Percentiles rank a stretch among this genome's conserved stretches.
Evolutionary conservation across 1,140 invertebrate genomes (phyloP).

Genomic region (Aricia agestis): DNA sequence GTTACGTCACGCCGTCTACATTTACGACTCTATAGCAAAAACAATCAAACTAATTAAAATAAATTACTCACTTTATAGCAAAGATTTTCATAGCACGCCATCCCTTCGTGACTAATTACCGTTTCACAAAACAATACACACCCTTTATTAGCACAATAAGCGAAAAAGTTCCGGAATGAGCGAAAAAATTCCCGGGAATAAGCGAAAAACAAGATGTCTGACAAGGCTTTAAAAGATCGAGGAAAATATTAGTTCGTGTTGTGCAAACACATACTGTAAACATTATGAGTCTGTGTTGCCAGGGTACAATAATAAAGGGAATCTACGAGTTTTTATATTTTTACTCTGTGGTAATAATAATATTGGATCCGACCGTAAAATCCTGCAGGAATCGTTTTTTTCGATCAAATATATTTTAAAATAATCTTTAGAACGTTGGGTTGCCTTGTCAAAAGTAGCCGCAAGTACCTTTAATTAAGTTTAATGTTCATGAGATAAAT

Average conservation of each 20-base stretch:
- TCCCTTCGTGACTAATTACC: neutral
- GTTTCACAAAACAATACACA: neutral
- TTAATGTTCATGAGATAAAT: too few relatives aligned
- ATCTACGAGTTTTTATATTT: too few relatives aligned
- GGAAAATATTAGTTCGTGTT: constrained; percentile 6
- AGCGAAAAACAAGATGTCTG: neutral
- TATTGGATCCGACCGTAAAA: too few relatives aligned
- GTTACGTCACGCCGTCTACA: constrained; percentile 1
- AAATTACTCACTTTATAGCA: neutral
- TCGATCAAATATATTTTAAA: too few relatives aligned
- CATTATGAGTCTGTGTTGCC: neutral
- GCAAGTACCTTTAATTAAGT: too few relatives aligned
- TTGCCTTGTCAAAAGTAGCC: too few relatives aligned
- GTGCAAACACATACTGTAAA: neutral
- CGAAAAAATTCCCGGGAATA: neutral
- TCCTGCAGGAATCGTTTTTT: too few relatives aligned
- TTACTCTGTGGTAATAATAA: too few relatives aligned
- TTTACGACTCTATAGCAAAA: neutral
- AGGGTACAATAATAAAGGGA: neutral
- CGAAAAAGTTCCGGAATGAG: neutral
- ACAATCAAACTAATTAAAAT: constrained; percentile 10
- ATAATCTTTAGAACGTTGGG: too few relatives aligned
- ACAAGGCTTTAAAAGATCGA: neutral
- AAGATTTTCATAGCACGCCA: neutral
- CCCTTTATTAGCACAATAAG: neutral